Evolutionary conservation across 37 sponge, comb jelly and placozoan genomes (phyloP), one percentile per base, ranked within the genome.

Genomic region (Aplysina aerophoba): DNA sequence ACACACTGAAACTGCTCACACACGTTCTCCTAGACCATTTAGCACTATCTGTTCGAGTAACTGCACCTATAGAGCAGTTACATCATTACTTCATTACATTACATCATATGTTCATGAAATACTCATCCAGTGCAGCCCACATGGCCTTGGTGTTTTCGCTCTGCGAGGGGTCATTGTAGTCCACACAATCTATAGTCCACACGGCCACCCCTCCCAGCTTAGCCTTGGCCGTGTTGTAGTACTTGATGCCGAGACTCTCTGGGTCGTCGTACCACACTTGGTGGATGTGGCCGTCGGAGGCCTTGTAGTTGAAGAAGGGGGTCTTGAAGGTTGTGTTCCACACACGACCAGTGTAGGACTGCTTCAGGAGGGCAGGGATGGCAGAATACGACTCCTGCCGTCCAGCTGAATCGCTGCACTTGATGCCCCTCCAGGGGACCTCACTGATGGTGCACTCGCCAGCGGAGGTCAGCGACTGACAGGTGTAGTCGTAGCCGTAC

Each of bases 191-290:
- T 20, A 85, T 34, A 24, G 83, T 90, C 96, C 96, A 95, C 60
- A 95, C 78, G 0, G 88, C 93, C 44, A 93, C n/a, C 16, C 93
- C 93, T n/a, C 64, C 60, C 27, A 93, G 56, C 30, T 80, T 80
- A 15, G 60, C 53, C 79, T 15, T 82, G 56, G 73, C 34, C 15
- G 91, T 94, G 21, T 75, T 75, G 21, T 40, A 17, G 57, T 83
- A 96, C 86, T 96, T 96, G 60, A 87, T 21, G 19, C 55, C 60
- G 17, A 96, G 86, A 53, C 97, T 96, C 55, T 84, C 60, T 0
- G 97, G 91, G 72, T 94, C 91, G 55, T 96, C 97, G 61, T 78
- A 96, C 97, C 97, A 96, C 0, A 94, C 88, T 80, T 96, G 94
- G 30, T 94, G 95, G 21, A 27, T 22, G 21, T 50, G 24, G 24